A percentile compares a stretch with the other conserved stretches of the same genome.
phyloP scores from a whole-genome alignment of 2,888 invertebrate species.

The Diogma glabrata region DNA sequence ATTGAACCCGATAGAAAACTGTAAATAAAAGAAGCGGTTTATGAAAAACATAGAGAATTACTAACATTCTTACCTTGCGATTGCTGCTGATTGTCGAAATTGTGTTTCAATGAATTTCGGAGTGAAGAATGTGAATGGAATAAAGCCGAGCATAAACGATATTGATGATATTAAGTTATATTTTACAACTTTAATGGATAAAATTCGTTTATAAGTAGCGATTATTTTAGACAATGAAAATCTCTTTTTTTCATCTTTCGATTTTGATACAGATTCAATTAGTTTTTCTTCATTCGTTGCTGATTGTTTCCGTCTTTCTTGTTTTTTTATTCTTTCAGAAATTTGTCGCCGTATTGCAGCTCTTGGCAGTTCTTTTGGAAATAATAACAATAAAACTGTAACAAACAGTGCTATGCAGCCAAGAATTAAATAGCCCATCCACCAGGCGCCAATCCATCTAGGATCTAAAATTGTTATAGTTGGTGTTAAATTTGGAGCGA shows the following conservation, averaged over 20 bases:
- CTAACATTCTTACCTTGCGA: no score
- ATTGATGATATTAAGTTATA: not conserved
- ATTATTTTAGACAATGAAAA: no score
- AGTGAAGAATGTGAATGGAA: slow-evolving; percentile 58
- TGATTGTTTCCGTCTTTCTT: no score
- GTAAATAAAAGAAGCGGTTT: no score
- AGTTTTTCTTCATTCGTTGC: no score
- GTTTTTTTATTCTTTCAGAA: no score
- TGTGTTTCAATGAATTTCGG: slow-evolving; percentile 63
- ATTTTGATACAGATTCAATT: no score
- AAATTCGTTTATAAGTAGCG: slow-evolving; percentile 17
- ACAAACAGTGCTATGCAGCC: slow-evolving; percentile 42
- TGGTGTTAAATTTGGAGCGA: slow-evolving; percentile 44
- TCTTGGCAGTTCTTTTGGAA: slow-evolving; percentile 49
- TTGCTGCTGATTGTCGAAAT: slow-evolving; percentile 52
- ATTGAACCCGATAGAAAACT: no score
- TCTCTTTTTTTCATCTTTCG: no score
- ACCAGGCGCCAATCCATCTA: slow-evolving; percentile 61
- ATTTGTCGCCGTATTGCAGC: slow-evolving; percentile 40
- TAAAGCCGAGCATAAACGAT: slow-evolving; percentile 44
- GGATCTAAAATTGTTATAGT: slow-evolving; percentile 48
- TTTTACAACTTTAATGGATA: not conserved
- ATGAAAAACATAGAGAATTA: no score
- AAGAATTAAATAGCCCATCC: slow-evolving; percentile 52
- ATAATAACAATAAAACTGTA: slow-evolving; percentile 41